Percentiles rank a stretch among this genome's conserved stretches.
Evolutionary conservation across 2,888 invertebrate species (phyloP).

Genomic region (Myopa tessellatipennis): DNA sequence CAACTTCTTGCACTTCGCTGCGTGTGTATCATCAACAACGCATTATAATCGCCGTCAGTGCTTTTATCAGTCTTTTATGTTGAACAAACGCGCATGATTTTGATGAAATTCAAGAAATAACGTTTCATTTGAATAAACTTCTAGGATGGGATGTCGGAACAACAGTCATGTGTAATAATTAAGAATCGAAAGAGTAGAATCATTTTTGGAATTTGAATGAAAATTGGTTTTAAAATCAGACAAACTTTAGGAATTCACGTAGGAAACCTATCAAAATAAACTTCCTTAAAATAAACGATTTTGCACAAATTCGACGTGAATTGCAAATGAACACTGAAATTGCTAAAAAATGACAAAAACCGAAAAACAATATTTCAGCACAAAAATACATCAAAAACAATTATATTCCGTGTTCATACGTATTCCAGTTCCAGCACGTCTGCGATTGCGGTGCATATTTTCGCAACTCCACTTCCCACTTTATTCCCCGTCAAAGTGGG

Average conservation of each 20-base stretch:
- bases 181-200: too few relatives aligned
- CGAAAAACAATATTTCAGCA: neutral
- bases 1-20: conserved; percentile 1
- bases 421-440: conserved; percentile 4
- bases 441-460: conserved; percentile 4
- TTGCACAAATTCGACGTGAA: neutral
- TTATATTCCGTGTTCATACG: neutral
- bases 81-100: conserved; percentile 1
- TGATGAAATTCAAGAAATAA: too few relatives aligned
- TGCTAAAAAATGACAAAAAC: too few relatives aligned
- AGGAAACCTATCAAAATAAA: too few relatives aligned
- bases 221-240: too few relatives aligned
- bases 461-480: conserved; percentile 23
- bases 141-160: too few relatives aligned
- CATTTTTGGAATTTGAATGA: too few relatives aligned
- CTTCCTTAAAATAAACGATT: too few relatives aligned
- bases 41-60: neutral
- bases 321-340: neutral
- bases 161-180: too few relatives aligned
- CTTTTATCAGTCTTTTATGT: neutral
- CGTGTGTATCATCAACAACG: neutral
- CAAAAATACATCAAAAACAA: neutral
- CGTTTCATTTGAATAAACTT: too few relatives aligned
- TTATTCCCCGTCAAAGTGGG: neutral
- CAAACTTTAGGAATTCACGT: too few relatives aligned